Conservation (phyloP, 2,113 vertebrate species). For the Archilochus colubris region DNA sequence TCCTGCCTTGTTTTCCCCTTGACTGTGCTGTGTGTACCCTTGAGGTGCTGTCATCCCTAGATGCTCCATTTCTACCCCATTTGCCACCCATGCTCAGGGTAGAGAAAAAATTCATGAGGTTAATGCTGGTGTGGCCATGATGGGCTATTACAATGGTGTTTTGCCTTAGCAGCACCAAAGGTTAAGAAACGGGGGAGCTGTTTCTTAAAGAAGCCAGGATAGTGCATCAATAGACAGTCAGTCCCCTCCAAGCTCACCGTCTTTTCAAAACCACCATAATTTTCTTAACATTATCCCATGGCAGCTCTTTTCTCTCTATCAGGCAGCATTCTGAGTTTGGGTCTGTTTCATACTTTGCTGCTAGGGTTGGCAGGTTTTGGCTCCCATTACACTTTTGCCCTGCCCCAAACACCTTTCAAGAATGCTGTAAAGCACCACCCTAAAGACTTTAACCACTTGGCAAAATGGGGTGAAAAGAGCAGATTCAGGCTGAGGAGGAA, state of each 20-base stretch:
- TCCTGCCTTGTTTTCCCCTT: background rate
- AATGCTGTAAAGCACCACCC: background rate
- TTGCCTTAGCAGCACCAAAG: background rate
- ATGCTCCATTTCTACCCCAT: background rate
- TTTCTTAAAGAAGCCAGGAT: background rate
- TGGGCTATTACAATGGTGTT: background rate
- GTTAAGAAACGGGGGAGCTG: background rate
- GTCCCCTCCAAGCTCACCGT: background rate
- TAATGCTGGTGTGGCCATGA: fast-evolving
- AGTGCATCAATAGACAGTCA: background rate
- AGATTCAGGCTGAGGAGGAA: background rate
- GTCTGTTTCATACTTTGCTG: background rate
- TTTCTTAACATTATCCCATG: fast-evolving
- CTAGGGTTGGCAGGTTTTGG: background rate
- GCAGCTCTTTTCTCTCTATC: background rate
- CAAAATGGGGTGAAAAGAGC: background rate
- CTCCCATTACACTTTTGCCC: fast-evolving
- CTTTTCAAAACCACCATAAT: background rate
- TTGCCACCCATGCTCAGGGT: background rate
- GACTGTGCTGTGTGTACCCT: background rate
- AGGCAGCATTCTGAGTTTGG: background rate
- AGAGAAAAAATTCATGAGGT: background rate
- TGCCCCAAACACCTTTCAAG: background rate
- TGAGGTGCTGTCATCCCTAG: background rate
- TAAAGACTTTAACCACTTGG: background rate